Evolutionary conservation across 2,797 vertebrate species (phyloP).

Genomic region (Tarsius wallacei): DNA sequence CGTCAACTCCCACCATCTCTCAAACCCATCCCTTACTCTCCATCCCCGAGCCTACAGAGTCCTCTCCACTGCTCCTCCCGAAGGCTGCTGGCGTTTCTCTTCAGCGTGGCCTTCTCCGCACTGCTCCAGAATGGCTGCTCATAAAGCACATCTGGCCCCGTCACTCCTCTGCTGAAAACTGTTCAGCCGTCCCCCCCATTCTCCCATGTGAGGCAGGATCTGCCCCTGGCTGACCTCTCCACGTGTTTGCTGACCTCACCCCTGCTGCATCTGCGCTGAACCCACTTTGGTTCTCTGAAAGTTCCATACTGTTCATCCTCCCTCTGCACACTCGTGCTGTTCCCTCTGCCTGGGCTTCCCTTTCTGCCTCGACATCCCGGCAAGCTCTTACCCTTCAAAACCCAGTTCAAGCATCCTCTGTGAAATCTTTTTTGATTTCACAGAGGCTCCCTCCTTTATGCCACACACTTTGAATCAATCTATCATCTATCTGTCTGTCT

Average conservation of each 20-base stretch:
- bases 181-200: neutral
- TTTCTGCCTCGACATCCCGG: neutral
- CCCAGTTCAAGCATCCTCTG: neutral
- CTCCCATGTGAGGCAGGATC: no score
- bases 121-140: neutral
- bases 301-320: neutral
- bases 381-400: neutral
- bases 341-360: neutral
- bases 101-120: neutral
- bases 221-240: neutral
- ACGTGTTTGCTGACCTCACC: neutral
- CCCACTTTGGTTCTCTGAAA: neutral
- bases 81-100: neutral
- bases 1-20: neutral
- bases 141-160: neutral
- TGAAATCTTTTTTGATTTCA: neutral
- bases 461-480: neutral
- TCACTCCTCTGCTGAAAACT: neutral
- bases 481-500: neutral
- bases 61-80: neutral
- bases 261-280: neutral
- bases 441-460: neutral
- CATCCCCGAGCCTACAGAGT: neutral
- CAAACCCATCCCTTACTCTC: neutral
- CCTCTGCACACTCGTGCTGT: no score